Conservation (phyloP, 2,113 vertebrate species). For the Diadophis punctatus region DNA sequence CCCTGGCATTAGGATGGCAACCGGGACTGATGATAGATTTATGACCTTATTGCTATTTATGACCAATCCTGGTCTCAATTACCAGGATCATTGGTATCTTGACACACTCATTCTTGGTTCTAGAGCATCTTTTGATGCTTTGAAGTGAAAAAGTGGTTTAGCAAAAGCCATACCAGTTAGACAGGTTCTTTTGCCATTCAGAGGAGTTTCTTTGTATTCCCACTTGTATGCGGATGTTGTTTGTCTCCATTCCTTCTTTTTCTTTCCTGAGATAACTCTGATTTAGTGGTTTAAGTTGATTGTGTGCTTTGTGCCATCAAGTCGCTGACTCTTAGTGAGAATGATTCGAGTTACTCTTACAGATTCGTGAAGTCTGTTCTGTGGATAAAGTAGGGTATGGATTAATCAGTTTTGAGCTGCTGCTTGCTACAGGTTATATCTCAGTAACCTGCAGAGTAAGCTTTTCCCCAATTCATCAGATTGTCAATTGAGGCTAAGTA, state of each 20-base stretch:
- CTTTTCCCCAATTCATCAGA: background rate
- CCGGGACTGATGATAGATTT: no score
- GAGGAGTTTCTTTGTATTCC: conserved; percentile 10
- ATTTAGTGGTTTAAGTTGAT: background rate
- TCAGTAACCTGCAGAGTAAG: background rate
- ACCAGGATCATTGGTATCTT: background rate
- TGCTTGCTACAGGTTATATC: background rate
- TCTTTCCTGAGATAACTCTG: background rate
- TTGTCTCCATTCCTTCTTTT: background rate
- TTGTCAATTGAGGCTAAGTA: background rate
- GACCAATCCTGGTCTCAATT: background rate
- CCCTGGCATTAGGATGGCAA: no score
- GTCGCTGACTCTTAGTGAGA: background rate
- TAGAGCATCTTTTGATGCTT: conserved; percentile 23
- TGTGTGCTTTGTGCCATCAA: background rate
- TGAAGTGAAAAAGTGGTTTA: conserved; percentile 34
- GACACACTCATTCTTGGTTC: conserved; percentile 33
- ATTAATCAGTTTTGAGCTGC: background rate
- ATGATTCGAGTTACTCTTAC: background rate
- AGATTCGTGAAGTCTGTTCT: background rate
- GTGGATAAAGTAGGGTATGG: background rate
- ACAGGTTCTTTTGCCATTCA: conserved; percentile 55
- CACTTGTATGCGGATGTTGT: background rate
- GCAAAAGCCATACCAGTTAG: conserved; percentile 37
- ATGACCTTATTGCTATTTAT: no score